Evolutionary conservation across 2,888 invertebrate species (phyloP), one percentile per base, ranked within the genome.

Genomic region (Prenolepis imparis): DNA sequence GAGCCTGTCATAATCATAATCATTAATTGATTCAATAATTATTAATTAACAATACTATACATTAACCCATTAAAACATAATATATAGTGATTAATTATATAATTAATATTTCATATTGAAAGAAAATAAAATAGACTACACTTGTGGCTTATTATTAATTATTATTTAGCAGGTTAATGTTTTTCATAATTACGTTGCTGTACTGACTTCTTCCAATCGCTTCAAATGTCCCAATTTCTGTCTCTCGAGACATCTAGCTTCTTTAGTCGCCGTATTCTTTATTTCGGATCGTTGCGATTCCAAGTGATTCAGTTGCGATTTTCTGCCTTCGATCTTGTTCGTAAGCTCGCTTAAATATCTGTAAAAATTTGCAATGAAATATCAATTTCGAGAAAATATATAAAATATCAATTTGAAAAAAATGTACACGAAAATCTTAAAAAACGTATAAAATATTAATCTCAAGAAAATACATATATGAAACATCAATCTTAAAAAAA

Each of bases 221-320:
- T 96, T 95, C 86, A 96, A 95, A 87, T 95, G 95, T 18, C 95
- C 95, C 63, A 96, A 93, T 78, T 96, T 95, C 85, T 97, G 96
- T n/a, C 96, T 96, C 92, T 97, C 97, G 3, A 97, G 94, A 59
- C 96, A 95, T 94, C 96, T 97, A 5, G 97, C 97, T 93, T 97
- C 97, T 91, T 96, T 96, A 68, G 96, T 95, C 0, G 97, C 97
- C 39, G 97, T 96, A 66, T 96, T 96, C 70, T 96, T 95, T 86
- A 97, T 96, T 90, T 96, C 96, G 75, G 95, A 95, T 9, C 96
- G 96, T 94, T 97, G 97, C 5, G 96, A 96, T 91, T 97, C 96
- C 8, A 97, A 95, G 48, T 96, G 96, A 75, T 96, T 95, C 87
- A 97, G 95, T 90, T 97, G 96, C 9, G 95, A 95, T 93, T 96